Evolutionary conservation across 2,888 invertebrate species (phyloP).

Genomic region (Pristionchus mayeri): DNA sequence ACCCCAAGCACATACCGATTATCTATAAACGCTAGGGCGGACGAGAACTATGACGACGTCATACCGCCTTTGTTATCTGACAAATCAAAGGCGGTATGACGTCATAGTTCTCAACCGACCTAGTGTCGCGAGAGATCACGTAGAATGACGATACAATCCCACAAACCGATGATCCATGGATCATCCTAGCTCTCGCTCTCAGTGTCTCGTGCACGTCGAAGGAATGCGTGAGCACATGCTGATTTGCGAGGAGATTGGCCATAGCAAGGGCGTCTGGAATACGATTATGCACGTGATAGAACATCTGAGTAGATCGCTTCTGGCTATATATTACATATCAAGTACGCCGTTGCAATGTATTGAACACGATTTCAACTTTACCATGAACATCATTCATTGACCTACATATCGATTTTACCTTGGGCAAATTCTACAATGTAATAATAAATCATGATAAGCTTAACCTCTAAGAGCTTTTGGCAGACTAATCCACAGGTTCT

Average conservation of each 20-base stretch:
- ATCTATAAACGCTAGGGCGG: too few relatives aligned
- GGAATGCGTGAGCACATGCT: not conserved
- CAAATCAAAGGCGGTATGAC: too few relatives aligned
- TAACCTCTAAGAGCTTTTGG: not conserved
- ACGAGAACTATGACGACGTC: too few relatives aligned
- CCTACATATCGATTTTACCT: not conserved
- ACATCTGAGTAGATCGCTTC: not conserved
- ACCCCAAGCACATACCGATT: too few relatives aligned
- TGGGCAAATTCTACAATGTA: not conserved
- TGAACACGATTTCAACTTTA: not conserved
- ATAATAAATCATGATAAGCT: not conserved
- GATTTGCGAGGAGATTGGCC: not conserved
- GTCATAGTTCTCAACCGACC: too few relatives aligned
- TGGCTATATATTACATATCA: too few relatives aligned
- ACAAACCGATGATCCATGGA: not conserved
- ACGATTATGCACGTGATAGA: not conserved
- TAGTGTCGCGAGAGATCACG: too few relatives aligned
- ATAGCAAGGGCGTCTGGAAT: not conserved
- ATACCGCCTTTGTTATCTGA: too few relatives aligned
- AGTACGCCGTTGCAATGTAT: not conserved
- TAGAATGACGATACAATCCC: not conserved
- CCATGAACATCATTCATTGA: not conserved
- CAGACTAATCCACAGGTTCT: not conserved
- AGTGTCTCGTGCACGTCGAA: constrained; percentile 5
- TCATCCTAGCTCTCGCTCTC: not conserved